Percentiles rank a stretch among this genome's conserved stretches.
Conservation (phyloP, 2,113 vertebrate species). For the Oxyruncus cristatus region DNA sequence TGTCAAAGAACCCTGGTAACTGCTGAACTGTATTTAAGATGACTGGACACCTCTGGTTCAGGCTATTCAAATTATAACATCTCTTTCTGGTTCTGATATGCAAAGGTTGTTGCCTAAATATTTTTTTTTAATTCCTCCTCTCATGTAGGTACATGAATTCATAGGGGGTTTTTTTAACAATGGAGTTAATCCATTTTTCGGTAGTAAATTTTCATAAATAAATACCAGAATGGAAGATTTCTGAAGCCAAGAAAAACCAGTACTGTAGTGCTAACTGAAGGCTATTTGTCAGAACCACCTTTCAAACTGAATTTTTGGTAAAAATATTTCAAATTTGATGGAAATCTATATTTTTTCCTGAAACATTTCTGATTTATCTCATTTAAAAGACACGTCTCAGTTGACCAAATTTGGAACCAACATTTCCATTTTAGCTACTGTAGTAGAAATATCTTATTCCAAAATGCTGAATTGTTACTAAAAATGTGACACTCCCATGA, state of each 20-base stretch:
- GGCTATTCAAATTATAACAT: neutral
- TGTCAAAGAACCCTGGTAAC: neutral
- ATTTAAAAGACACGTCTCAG: neutral
- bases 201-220: neutral
- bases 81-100: neutral
- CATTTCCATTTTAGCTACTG: neutral
- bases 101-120: neutral
- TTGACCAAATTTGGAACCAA: neutral
- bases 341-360: neutral
- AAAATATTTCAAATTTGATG: neutral
- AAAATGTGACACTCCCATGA: neutral
- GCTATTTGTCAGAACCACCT: neutral
- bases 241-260: neutral
- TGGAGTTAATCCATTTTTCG: neutral
- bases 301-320: neutral
- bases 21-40: neutral
- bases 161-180: neutral
- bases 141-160: neutral
- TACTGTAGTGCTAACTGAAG: neutral
- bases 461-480: neutral
- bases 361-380: neutral
- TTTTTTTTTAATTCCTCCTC: neutral
- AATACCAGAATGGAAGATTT: neutral
- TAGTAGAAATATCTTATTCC: neutral
- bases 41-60: neutral